Evolutionary conservation across 2,113 vertebrate genomes (phyloP).

Genomic region (Motacilla tschutschensis): DNA sequence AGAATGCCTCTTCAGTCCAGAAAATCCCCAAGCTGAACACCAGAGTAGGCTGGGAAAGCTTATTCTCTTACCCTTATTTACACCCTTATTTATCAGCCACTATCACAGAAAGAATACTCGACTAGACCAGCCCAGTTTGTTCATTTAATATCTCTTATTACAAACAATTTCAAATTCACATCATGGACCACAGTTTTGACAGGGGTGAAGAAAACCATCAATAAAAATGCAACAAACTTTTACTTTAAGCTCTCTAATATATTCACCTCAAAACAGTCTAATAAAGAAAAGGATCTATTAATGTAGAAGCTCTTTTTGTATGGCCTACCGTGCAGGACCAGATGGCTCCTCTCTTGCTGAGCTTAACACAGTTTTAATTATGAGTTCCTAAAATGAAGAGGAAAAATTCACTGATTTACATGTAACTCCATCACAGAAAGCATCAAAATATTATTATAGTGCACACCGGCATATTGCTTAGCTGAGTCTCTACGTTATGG

Average conservation of each 20-base stretch:
- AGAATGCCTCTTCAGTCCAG: not conserved
- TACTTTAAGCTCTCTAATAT: not conserved
- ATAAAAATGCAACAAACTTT: not conserved
- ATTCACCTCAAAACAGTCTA: not conserved
- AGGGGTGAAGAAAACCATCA: not conserved
- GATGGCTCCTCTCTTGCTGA: slow-evolving; percentile 95
- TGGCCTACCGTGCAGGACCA: slow-evolving; percentile 89
- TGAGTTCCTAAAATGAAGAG: slow-evolving; percentile 85
- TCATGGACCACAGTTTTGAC: not conserved
- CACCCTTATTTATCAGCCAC: not conserved
- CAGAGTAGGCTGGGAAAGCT: not conserved
- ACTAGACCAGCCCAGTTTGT: not conserved
- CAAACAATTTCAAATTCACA: not conserved
- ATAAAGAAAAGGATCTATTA: not conserved
- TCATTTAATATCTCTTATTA: not conserved
- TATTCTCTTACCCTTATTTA: not conserved
- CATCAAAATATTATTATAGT: not conserved
- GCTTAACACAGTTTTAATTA: slow-evolving; percentile 93
- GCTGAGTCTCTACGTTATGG: not conserved
- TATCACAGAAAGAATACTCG: not conserved
- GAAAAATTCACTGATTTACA: slow-evolving; percentile 3
- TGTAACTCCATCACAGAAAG: not conserved
- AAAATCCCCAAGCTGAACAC: not conserved
- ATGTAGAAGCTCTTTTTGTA: not conserved
- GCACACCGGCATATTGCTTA: not conserved